Conservation (phyloP, 2,888 invertebrate genomes). For the Dryomyza anilis region DNA sequence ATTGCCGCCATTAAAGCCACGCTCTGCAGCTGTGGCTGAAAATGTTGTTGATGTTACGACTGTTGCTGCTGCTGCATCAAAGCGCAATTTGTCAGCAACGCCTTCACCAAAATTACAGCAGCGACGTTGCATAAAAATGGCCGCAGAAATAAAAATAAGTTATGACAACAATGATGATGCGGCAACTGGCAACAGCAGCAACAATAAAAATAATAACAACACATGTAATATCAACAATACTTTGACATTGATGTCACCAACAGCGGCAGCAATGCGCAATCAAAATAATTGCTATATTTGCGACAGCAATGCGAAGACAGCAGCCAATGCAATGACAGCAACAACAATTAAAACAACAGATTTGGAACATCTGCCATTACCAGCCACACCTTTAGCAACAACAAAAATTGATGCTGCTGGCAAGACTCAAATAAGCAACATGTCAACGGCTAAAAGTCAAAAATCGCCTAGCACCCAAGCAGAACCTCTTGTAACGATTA, state of each 20-base stretch:
- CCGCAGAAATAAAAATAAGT: too few species aligned
- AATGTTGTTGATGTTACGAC: conserved; percentile 13
- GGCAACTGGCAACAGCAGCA: too few species aligned
- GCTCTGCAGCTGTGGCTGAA: too few species aligned
- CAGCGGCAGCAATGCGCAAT: conserved; percentile 46
- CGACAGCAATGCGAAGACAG: conserved; percentile 15
- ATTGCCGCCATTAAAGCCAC: conserved; percentile 53
- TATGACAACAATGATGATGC: too few species aligned
- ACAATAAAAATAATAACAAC: too few species aligned
- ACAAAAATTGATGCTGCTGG: neutral
- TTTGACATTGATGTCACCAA: too few species aligned
- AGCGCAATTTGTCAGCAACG: conserved; percentile 26
- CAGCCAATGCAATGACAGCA: neutral
- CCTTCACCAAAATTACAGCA: neutral
- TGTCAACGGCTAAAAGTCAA: too few species aligned
- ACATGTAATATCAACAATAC: too few species aligned
- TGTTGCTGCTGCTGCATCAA: conserved; percentile 32
- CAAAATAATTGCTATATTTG: conserved; percentile 37
- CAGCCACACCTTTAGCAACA: conserved; percentile 39
- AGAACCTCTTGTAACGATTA: conserved; percentile 23
- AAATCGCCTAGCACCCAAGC: neutral
- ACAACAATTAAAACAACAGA: conserved; percentile 24
- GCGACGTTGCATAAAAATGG: too few species aligned
- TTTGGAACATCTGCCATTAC: conserved; percentile 51
- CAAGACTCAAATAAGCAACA: neutral